Conservation (phyloP, 2,888 invertebrate genomes). For the Hermodice carunculata region DNA sequence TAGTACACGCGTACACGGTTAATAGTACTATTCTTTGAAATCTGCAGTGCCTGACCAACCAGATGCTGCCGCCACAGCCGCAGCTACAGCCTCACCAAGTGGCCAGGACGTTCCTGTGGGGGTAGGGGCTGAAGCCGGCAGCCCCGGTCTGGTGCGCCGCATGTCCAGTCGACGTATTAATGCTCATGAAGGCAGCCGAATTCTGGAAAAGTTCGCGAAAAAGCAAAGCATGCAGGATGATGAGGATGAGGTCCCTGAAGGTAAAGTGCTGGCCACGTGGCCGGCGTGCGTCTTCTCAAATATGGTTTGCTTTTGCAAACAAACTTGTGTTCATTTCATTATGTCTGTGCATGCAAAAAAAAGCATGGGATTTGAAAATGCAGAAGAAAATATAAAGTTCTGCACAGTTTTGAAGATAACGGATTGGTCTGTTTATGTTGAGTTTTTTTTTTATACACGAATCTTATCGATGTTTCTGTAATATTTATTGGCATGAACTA, state of each 20-base stretch:
- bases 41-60: neutral
- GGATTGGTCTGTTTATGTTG: no score
- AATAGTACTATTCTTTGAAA: neutral
- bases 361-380: no score
- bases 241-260: slow-evolving; percentile 11
- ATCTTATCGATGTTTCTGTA: no score
- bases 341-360: neutral
- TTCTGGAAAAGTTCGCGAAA: slow-evolving; percentile 58
- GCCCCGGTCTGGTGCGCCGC: slow-evolving; percentile 34
- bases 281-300: neutral
- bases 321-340: neutral
- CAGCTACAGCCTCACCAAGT: neutral
- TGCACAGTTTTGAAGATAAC: no score
- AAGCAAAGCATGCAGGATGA: slow-evolving; percentile 20
- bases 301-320: slow-evolving; percentile 1
- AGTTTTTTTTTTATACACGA: no score
- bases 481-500: no score
- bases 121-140: neutral
- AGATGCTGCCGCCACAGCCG: neutral
- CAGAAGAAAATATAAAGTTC: no score
- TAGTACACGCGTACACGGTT: neutral
- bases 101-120: neutral
- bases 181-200: slow-evolving; percentile 60
- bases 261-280: slow-evolving; percentile 1
- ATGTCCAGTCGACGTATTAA: slow-evolving; percentile 59